phyloP scores from a whole-genome alignment of 2,888 invertebrate genomes.

The Cordilura impudica region DNA sequence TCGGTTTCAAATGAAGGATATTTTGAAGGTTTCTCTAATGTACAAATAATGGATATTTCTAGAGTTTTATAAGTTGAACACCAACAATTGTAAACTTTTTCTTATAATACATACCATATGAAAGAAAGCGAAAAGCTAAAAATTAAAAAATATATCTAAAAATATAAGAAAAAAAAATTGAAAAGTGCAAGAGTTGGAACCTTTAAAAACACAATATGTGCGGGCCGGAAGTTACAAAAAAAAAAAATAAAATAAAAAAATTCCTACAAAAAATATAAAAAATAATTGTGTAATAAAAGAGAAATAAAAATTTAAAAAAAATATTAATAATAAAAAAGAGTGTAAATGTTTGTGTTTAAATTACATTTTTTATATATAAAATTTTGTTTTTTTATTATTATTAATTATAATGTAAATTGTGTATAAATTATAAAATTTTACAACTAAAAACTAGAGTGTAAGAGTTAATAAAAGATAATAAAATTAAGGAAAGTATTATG shows the following conservation, averaged over 20 bases:
- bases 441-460: slow-evolving; percentile 39
- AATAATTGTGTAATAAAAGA: slow-evolving; percentile 4
- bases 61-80: neutral
- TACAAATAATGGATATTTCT: neutral
- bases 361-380: slow-evolving; percentile 35
- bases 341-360: slow-evolving; percentile 37
- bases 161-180: neutral
- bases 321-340: slow-evolving; percentile 38
- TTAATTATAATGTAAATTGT: slow-evolving; percentile 46
- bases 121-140: slow-evolving; percentile 7
- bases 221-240: neutral
- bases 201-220: neutral
- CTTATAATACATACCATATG: slow-evolving; percentile 40
- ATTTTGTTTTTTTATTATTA: slow-evolving; percentile 47
- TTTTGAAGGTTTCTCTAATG: no score
- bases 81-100: neutral
- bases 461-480: slow-evolving; percentile 18
- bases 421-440: slow-evolving; percentile 54
- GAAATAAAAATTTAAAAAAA: slow-evolving; percentile 6
- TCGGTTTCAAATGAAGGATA: no score
- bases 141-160: neutral
- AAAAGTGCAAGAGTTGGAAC: neutral
- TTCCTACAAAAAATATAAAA: neutral
- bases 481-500: slow-evolving; percentile 26
- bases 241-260: neutral